Evolutionary conservation across 2,113 vertebrate species (phyloP).

Genomic region (Pungitius pungitius): DNA sequence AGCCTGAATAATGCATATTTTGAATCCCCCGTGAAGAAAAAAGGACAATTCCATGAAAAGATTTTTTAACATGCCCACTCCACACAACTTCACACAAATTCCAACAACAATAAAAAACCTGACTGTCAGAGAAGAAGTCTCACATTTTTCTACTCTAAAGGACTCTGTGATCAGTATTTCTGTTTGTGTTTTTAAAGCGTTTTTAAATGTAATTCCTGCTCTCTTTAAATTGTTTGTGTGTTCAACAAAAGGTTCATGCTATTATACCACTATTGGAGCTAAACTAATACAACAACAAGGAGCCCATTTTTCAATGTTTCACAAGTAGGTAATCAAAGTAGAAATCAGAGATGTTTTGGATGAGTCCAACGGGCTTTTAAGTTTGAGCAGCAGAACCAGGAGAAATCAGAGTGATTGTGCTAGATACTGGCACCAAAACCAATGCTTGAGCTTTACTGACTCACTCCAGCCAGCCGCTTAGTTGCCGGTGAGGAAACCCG

Average conservation of each 20-base stretch:
- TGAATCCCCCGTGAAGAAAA: conserved; percentile 29
- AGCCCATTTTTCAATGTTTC: conserved; percentile 32
- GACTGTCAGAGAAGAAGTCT: conserved; percentile 14
- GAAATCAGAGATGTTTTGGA: conserved; percentile 21
- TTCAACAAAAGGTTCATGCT: conserved; percentile 25
- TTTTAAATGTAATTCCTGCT: conserved; percentile 25
- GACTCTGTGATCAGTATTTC: conserved; percentile 8
- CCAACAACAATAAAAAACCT: conserved; percentile 12
- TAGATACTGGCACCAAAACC: conserved; percentile 2
- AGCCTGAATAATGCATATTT: conserved; percentile 69
- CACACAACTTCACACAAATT: conserved; percentile 30
- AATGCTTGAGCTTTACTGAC: background rate
- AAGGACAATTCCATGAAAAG: background rate
- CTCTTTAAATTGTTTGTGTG: conserved; percentile 33
- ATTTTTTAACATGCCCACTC: conserved; percentile 10
- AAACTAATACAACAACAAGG: conserved; percentile 57
- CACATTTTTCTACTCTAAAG: conserved; percentile 8
- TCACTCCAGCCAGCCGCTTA: background rate
- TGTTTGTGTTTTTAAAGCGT: background rate
- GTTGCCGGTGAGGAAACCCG: background rate
- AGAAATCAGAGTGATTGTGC: conserved; percentile 21
- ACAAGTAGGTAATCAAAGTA: conserved; percentile 32
- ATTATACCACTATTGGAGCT: conserved; percentile 31
- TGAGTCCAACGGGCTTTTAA: conserved; percentile 32
- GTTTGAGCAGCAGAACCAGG: conserved; percentile 8